These are phyloP conservation scores for Morpho deidamia DNA, from an alignment of 2,888 invertebrate genomes.

Conservation along the genomic window DNA sequence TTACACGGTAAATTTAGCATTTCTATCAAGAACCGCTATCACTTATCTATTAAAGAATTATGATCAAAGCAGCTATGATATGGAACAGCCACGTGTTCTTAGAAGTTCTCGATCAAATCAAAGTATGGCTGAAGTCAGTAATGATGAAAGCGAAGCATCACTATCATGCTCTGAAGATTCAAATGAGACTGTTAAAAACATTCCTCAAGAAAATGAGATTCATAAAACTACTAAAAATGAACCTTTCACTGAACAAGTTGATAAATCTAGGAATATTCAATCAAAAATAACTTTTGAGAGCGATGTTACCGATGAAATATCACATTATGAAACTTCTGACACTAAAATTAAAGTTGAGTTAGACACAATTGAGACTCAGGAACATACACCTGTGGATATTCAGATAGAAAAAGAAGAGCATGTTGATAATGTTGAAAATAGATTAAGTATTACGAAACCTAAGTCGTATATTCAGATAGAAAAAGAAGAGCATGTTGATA, in stretches of 20 bases:
- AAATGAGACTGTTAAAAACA: not conserved
- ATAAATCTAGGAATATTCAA: constrained; percentile 31
- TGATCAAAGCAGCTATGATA: constrained; percentile 4
- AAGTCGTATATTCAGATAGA: not conserved
- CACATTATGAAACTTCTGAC: constrained; percentile 11
- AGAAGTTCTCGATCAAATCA: constrained; percentile 44
- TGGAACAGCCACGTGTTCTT: constrained; percentile 33
- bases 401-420: constrained; percentile 1
- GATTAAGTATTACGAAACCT: not conserved
- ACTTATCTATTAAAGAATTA: constrained; percentile 32
- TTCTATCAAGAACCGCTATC: constrained; percentile 44
- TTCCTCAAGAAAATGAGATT: constrained; percentile 10
- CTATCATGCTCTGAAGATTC: constrained; percentile 23
- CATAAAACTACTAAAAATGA: not conserved
- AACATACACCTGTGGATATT: not conserved
- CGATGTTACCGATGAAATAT: constrained; percentile 38
- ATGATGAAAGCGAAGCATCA: constrained; percentile 34
- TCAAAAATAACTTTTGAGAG: constrained; percentile 59
- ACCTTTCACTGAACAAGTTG: constrained; percentile 8
- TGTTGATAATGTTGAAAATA: not conserved
- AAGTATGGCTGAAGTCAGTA: constrained; percentile 33
- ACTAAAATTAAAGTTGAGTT: constrained; percentile 10
- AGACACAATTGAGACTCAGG: constrained; percentile 3
- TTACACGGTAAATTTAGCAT: constrained; percentile 57
- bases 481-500: not conserved